Evolutionary conservation across 2,888 invertebrate species (phyloP).

Genomic region (Fragum whitleyi): DNA sequence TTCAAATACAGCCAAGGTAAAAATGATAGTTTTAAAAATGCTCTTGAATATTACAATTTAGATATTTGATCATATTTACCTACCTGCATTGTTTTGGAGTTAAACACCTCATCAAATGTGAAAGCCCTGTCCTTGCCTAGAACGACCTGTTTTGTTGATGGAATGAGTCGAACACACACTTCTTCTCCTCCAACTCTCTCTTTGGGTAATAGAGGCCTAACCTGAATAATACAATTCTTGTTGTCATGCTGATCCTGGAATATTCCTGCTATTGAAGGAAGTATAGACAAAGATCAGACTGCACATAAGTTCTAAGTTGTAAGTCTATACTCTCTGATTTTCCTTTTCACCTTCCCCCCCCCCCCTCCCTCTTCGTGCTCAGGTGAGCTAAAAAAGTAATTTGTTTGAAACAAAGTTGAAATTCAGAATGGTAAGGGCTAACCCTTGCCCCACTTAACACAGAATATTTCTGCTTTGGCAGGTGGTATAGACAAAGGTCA

Average conservation of each 20-base stretch:
- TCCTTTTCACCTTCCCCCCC: background rate
- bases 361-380: background rate
- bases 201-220: conserved; percentile 84
- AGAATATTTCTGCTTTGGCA: too few relatives aligned
- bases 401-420: too few relatives aligned
- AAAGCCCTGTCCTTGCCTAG: conserved; percentile 90
- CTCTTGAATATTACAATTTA: too few relatives aligned
- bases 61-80: too few relatives aligned
- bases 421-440: too few relatives aligned
- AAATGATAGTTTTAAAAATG: too few relatives aligned
- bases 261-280: too few relatives aligned
- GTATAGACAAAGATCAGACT: background rate
- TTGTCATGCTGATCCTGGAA: too few relatives aligned
- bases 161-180: conserved; percentile 81
- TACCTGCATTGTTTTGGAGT: conserved; percentile 89
- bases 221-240: conserved; percentile 72
- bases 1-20: too few relatives aligned
- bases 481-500: too few relatives aligned
- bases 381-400: too few relatives aligned
- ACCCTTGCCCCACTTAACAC: too few relatives aligned
- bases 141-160: conserved; percentile 86
- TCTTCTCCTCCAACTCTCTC: conserved; percentile 84
- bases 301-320: background rate
- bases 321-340: background rate
- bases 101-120: conserved; percentile 94